Evolutionary conservation across 2,113 vertebrate species (phyloP).

Genomic region (Panthera tigris): DNA sequence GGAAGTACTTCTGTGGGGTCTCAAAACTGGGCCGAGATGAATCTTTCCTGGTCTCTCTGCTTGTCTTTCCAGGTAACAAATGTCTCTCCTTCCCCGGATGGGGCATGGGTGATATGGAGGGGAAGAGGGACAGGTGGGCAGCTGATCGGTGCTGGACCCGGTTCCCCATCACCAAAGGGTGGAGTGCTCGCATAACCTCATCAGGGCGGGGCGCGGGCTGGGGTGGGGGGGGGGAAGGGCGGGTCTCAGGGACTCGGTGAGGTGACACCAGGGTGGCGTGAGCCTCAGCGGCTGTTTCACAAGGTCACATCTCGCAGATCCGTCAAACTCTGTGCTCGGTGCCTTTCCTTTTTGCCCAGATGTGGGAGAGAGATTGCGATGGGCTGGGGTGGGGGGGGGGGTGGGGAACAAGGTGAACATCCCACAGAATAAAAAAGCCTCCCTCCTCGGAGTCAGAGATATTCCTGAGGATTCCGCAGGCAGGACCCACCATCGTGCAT

Average conservation of each 20-base stretch:
- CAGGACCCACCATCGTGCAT: neutral
- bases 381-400: neutral
- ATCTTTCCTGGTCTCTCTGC: neutral
- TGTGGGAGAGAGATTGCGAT: neutral
- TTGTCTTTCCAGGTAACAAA: slow-evolving; percentile 65
- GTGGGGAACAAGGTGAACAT: neutral
- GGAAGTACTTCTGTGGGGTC: slow-evolving; percentile 72
- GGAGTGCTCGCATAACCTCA: neutral
- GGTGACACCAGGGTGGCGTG: rapidly evolving
- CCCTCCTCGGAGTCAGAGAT: neutral
- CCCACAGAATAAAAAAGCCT: neutral
- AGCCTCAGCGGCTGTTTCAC: neutral
- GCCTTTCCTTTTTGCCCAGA: neutral
- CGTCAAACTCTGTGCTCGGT: neutral
- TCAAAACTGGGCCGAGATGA: neutral
- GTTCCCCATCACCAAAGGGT: neutral
- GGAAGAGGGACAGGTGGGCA: neutral
- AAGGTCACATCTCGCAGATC: neutral
- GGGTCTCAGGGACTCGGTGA: neutral
- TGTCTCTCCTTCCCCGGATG: neutral
- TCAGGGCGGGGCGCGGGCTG: neutral
- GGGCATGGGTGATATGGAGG: rapidly evolving
- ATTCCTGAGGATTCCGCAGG: neutral
- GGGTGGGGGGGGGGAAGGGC: neutral
- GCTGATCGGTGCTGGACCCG: too few relatives aligned